These are phyloP conservation scores for Agriopis leucophaearia DNA, from an alignment of 2,888 invertebrate genomes.

Conservation along the genomic window DNA sequence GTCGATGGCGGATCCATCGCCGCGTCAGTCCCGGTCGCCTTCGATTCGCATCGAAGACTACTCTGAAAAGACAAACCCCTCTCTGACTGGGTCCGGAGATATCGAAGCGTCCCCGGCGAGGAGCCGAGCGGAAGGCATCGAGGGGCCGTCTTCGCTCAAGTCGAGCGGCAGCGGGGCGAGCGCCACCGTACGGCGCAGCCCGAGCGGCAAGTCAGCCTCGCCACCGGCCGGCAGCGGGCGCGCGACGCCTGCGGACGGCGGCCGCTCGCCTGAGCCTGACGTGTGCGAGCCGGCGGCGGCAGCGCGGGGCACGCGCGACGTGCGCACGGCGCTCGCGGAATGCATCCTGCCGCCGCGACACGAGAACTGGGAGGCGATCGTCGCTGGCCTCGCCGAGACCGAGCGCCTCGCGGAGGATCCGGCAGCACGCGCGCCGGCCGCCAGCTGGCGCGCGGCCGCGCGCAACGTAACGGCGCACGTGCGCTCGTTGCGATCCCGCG, in stretches of 20 bases:
- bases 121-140: conserved; percentile 31
- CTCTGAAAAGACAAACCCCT: conserved; percentile 67
- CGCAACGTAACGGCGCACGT: conserved; percentile 92
- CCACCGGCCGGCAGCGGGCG: conserved; percentile 38
- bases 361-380: conserved; percentile 93
- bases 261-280: conserved; percentile 61
- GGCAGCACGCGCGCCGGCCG: conserved; percentile 89
- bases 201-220: conserved; percentile 55
- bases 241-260: conserved; percentile 53
- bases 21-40: conserved; percentile 59
- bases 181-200: conserved; percentile 35
- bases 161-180: conserved; percentile 28
- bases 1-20: conserved; percentile 22
- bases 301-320: conserved; percentile 67
- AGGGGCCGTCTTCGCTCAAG: conserved; percentile 29
- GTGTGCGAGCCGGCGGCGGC: conserved; percentile 42
- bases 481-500: conserved; percentile 96
- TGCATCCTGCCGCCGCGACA: conserved; percentile 87
- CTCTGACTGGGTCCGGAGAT: conserved; percentile 44
- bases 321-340: conserved; percentile 74
- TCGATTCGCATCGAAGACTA: conserved; percentile 74
- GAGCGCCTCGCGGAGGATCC: conserved; percentile 90
- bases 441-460: conserved; percentile 89
- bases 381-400: conserved; percentile 90
- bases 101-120: conserved; percentile 49